Conservation (phyloP, 2,888 invertebrate species). For the Limnephilus marmoratus region DNA sequence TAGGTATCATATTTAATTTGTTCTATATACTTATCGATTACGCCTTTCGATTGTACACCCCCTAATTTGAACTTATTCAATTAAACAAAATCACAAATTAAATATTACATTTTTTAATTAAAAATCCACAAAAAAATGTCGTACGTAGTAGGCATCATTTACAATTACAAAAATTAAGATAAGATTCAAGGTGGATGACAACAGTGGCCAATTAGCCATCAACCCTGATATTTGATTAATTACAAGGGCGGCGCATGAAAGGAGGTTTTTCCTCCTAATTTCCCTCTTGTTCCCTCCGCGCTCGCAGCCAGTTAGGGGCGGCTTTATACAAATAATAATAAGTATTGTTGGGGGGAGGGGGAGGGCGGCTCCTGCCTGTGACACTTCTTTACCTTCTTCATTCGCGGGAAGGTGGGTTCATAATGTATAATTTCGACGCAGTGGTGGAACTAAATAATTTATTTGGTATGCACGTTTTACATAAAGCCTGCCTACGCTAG, state of each 20-base stretch:
- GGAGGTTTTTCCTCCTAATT: conserved; percentile 34
- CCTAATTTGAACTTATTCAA: no score
- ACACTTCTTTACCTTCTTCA: conserved; percentile 66
- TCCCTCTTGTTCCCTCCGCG: conserved; percentile 30
- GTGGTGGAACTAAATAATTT: background rate
- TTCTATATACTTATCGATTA: no score
- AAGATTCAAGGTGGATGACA: background rate
- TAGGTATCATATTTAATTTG: no score
- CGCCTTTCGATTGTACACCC: no score
- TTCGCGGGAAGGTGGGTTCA: conserved; percentile 52
- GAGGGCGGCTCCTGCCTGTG: conserved; percentile 58
- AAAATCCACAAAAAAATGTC: background rate
- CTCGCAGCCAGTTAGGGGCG: conserved; percentile 23
- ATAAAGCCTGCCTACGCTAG: background rate
- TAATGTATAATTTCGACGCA: conserved; percentile 8
- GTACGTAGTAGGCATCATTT: background rate
- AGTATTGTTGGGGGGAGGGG: conserved; percentile 6
- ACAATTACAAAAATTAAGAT: background rate
- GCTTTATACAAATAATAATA: background rate
- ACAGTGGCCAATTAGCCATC: conserved; percentile 23
- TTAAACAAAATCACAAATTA: background rate
- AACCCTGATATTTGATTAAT: background rate
- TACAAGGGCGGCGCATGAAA: conserved; percentile 33
- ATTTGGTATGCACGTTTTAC: background rate
- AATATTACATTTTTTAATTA: background rate